A percentile compares a stretch with the other conserved stretches of the same genome.
Evolutionary conservation across 2,888 invertebrate genomes (phyloP).

Genomic region (Gastrophysa polygoni): DNA sequence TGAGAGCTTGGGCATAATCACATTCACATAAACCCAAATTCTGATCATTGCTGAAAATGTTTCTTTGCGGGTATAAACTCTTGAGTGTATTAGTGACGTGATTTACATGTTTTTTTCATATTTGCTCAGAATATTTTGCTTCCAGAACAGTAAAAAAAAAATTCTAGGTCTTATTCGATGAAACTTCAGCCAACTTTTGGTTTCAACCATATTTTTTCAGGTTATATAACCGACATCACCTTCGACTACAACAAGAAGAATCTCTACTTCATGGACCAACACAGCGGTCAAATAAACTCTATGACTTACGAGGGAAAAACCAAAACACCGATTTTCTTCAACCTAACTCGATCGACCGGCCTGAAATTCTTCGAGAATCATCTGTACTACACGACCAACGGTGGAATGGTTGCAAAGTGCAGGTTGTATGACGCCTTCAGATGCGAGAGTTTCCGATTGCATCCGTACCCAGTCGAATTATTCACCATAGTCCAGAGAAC

Average conservation of each 20-base stretch:
- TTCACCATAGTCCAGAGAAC: conserved; percentile 64
- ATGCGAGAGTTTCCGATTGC: conserved; percentile 60
- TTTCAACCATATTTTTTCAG: too few relatives aligned
- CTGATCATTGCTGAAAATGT: too few relatives aligned
- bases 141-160: too few relatives aligned
- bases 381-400: conserved; percentile 71
- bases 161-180: too few relatives aligned
- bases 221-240: conserved; percentile 58
- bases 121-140: too few relatives aligned
- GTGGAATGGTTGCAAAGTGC: conserved; percentile 66
- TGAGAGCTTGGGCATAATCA: too few relatives aligned
- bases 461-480: conserved; percentile 58
- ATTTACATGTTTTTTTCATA: too few relatives aligned
- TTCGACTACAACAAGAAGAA: conserved; percentile 64
- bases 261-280: conserved; percentile 79
- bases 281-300: conserved; percentile 56
- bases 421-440: conserved; percentile 61
- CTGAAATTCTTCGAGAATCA: conserved; percentile 77
- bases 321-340: conserved; percentile 58
- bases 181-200: too few relatives aligned
- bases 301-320: conserved; percentile 60
- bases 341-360: conserved; percentile 65
- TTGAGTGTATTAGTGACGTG: too few relatives aligned
- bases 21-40: too few relatives aligned
- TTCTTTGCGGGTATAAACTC: too few relatives aligned